Base-by-base conservation (phyloP, 2,888 invertebrate genomes). In the Phyllotreta cruciferae region DNA sequence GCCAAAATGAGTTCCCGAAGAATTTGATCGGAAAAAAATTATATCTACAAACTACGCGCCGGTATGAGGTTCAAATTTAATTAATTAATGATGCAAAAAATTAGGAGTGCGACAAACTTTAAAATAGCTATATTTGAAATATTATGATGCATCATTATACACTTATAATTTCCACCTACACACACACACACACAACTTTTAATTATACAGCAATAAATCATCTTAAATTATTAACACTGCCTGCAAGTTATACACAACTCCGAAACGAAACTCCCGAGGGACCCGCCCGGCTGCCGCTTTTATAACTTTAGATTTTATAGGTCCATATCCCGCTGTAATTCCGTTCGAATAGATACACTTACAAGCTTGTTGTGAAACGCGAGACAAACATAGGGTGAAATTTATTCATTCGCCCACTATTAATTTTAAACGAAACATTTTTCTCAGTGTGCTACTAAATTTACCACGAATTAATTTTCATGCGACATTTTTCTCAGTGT, bases 121-220 rank as follows among this genome's bases (percentile, higher is more conserved):
- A 24, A n/a, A 24, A 24, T 24, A 24, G 72, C 72, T 72, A 66
- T 64, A n/a, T 60, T 62, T 69, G 70, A 72, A 73, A 73, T 74
- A 74, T 74, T 73, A 74, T 75, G 75, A 75, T 74, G 73, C 74
- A 75, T 75, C 73, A 73, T 73, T 72, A 74, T 73, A 73, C 73
- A 66, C n/a, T n/a, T 74, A 73, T 74, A 75, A 74, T 67, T 69
- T 71, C 70, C 72, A 73, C 74, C 73, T 71, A 71, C 72, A 66
- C 70, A 70, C 24, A 66, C 70, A 70, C 24, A 69, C 69, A 70
- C 68, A 71, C 73, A 72, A 69, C 69, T 69, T 73, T 71, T 69
- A 72, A 75, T 75, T 74, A 75, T 71, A 74, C 68, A 56, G 70
- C 66, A 62, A 73, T 73, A 72, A 73, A 73, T 73, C 73, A 73